phyloP scores from a whole-genome alignment of 2,113 vertebrate species.

The Hemicordylus capensis region DNA sequence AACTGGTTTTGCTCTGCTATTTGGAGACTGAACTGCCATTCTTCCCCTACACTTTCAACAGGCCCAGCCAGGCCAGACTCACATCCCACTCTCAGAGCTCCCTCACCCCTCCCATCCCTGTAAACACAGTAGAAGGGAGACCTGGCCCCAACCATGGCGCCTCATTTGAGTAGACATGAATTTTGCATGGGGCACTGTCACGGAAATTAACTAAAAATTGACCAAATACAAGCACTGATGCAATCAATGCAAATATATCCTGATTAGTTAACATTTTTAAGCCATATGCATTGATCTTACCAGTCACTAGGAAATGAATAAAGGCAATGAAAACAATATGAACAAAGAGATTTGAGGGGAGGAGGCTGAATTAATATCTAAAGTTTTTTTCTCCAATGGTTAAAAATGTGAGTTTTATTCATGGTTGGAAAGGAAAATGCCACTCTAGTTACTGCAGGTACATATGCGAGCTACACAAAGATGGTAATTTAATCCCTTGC shows the following conservation, averaged over 20 bases:
- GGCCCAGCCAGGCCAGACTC: too few relatives aligned
- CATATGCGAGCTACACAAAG: not conserved
- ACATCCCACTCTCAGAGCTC: too few relatives aligned
- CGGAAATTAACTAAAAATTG: not conserved
- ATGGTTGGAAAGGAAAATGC: conserved; percentile 7
- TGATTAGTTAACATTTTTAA: too few relatives aligned
- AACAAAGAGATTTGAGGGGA: not conserved
- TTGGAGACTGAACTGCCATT: too few relatives aligned
- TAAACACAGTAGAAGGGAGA: too few relatives aligned
- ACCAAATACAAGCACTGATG: not conserved
- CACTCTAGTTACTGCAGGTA: not conserved
- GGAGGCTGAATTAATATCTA: not conserved
- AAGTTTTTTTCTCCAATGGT: not conserved
- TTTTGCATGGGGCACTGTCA: not conserved
- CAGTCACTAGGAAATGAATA: not conserved
- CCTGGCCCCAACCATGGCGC: too few relatives aligned
- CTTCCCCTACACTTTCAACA: too few relatives aligned
- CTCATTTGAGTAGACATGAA: too few relatives aligned
- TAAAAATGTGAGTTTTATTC: conserved; percentile 28
- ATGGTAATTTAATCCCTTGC: not conserved
- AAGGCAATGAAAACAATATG: not conserved
- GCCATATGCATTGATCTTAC: not conserved
- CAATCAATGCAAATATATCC: not conserved
- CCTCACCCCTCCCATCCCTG: too few relatives aligned
- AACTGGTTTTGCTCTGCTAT: too few relatives aligned